phyloP scores from a whole-genome alignment of 2,888 invertebrate genomes.

The Plutella xylostella region DNA sequence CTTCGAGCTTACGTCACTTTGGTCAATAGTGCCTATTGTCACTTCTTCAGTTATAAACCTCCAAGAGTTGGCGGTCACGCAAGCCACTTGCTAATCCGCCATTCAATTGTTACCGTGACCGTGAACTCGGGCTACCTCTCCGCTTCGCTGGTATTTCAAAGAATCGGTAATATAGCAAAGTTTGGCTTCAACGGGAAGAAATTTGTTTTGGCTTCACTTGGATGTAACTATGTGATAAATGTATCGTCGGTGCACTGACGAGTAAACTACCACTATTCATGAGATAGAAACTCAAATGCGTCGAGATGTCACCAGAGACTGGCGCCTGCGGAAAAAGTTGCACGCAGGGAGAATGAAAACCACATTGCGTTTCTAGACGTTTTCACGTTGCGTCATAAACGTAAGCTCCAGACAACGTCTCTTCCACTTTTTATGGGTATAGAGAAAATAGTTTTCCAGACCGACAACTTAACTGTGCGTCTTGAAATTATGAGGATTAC shows the following conservation, averaged over 20 bases:
- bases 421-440: conserved; percentile 29
- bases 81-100: conserved; percentile 31
- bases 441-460: no score
- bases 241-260: conserved; percentile 15
- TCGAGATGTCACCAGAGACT: conserved; percentile 29
- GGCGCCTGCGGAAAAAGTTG: conserved; percentile 53
- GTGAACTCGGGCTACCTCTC: conserved; percentile 46
- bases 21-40: no score
- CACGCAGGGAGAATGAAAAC: conserved; percentile 28
- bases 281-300: conserved; percentile 40
- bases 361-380: conserved; percentile 34
- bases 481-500: no score
- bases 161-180: neutral
- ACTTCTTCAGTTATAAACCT: no score
- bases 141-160: neutral
- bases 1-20: no score
- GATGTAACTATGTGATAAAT: conserved; percentile 4
- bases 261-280: conserved; percentile 40
- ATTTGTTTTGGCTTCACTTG: conserved; percentile 2
- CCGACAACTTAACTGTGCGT: no score
- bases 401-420: no score
- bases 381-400: conserved; percentile 47
- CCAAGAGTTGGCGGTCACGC: conserved; percentile 1
- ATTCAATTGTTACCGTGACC: conserved; percentile 58
- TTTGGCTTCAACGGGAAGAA: neutral